Evolutionary conservation across 2,113 vertebrate species (phyloP).

Genomic region (Numenius arquata): DNA sequence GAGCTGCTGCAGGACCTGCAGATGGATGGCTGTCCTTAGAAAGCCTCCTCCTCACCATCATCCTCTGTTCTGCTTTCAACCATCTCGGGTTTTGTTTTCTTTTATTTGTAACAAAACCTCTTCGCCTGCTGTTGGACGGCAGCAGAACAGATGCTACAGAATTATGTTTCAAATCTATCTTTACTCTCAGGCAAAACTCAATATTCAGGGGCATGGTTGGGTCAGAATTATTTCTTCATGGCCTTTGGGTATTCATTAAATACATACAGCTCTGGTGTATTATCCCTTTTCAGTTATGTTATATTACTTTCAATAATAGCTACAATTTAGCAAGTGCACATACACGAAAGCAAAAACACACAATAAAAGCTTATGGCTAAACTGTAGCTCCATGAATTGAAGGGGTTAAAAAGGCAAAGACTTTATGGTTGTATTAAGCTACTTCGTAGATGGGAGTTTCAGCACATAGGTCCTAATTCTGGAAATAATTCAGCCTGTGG

Average conservation of each 20-base stretch:
- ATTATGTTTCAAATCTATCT: conserved; percentile 7
- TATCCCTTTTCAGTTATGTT: conserved; percentile 20
- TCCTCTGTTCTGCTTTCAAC: not conserved
- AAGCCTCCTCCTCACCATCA: not conserved
- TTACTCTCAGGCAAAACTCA: conserved; percentile 24
- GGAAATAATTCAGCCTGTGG: not conserved
- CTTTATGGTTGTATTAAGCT: not conserved
- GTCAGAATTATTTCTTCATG: conserved; percentile 30
- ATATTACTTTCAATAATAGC: conserved; percentile 9
- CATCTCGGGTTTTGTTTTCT: not conserved
- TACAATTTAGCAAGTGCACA: not conserved
- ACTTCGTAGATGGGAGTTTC: not conserved
- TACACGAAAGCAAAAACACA: not conserved
- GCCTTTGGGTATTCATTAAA: conserved; percentile 47
- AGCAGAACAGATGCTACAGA: conserved; percentile 21
- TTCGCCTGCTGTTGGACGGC: not conserved
- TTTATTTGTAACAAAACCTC: not conserved
- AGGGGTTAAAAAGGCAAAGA: not conserved
- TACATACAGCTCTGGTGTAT: not conserved
- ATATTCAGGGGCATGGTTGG: conserved; percentile 2
- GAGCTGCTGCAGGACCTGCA: not conserved
- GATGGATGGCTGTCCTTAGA: not conserved
- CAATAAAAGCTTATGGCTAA: not conserved
- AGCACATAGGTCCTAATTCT: not conserved
- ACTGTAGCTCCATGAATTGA: not conserved